Evolutionary conservation across 2,888 invertebrate genomes (phyloP).

Genomic region (Lasioglossum vierecki): DNA sequence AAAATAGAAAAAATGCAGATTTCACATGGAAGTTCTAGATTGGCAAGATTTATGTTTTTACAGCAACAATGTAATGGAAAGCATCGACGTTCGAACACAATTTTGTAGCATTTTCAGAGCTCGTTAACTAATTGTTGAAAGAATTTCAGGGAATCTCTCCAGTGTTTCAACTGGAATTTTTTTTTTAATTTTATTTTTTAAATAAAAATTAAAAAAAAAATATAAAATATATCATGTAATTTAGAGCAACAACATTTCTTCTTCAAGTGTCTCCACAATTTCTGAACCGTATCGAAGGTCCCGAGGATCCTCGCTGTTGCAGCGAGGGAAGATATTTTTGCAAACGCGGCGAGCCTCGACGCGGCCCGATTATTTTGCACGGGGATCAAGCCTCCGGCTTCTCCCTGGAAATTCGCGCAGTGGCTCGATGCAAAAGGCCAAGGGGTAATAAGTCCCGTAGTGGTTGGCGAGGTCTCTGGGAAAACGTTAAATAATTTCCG

Average conservation of each 20-base stretch:
- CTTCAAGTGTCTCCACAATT: neutral
- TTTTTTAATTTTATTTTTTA: too few relatives aligned
- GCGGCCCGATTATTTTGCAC: neutral
- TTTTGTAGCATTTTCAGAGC: too few relatives aligned
- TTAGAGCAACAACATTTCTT: neutral
- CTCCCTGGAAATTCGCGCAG: neutral
- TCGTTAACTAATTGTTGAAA: too few relatives aligned
- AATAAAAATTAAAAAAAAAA: too few relatives aligned
- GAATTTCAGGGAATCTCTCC: too few relatives aligned
- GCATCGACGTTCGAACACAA: too few relatives aligned
- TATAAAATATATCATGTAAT: neutral
- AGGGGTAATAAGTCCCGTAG: slow-evolving; percentile 21
- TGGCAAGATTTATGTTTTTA: too few relatives aligned
- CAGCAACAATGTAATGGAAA: too few relatives aligned
- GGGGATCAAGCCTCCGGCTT: neutral
- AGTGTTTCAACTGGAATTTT: too few relatives aligned
- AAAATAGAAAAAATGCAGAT: too few relatives aligned
- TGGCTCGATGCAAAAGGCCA: neutral
- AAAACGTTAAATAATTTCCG: slow-evolving; percentile 49
- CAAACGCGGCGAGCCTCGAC: neutral
- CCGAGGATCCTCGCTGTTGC: neutral
- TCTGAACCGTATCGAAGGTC: neutral
- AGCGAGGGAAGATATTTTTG: slow-evolving; percentile 2
- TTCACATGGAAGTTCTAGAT: too few relatives aligned
- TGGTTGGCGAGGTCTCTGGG: neutral